A percentile compares a stretch with the other conserved stretches of the same genome.
Evolutionary conservation across 1,140 invertebrate species (phyloP).

Genomic region (Thaumatotibia leucotreta): DNA sequence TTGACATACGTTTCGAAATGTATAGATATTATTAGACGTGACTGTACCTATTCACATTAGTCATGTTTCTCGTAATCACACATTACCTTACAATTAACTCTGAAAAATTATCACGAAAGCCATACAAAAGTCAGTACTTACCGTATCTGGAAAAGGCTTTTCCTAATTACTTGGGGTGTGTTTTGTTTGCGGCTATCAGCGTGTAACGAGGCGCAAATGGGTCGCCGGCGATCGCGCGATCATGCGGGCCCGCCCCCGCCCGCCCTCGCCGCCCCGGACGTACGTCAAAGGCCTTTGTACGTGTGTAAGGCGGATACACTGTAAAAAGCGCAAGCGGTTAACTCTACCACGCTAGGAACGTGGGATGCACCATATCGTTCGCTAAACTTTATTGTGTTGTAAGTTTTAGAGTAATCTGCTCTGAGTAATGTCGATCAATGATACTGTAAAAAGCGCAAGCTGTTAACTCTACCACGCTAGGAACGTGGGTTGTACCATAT

Average conservation of each 20-base stretch:
- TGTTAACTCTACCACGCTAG: no score
- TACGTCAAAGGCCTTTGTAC: constrained; percentile 73
- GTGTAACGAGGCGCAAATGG: constrained; percentile 74
- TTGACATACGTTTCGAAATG: no score
- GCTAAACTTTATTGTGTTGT: no score
- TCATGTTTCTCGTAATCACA: no score
- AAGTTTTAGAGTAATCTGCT: no score
- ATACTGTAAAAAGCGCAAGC: no score
- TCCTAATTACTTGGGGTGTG: constrained; percentile 73
- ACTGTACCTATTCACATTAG: no score
- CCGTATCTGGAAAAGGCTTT: constrained; percentile 74
- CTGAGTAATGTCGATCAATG: no score
- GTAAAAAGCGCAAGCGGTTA: constrained; percentile 29
- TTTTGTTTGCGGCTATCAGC: constrained; percentile 74
- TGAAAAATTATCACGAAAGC: neutral
- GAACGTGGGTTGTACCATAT: no score
- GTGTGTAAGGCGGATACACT: constrained; percentile 26
- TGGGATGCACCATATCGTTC: no score
- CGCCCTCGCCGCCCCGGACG: constrained; percentile 23
- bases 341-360: no score
- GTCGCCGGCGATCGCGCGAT: constrained; percentile 67
- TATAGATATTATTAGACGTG: no score
- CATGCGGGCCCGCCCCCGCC: constrained; percentile 57
- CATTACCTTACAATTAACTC: neutral
- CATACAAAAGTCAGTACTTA: constrained; percentile 45